phyloP scores from a whole-genome alignment of 64 coral and sea anemone species.

The Trachythela sp. region DNA sequence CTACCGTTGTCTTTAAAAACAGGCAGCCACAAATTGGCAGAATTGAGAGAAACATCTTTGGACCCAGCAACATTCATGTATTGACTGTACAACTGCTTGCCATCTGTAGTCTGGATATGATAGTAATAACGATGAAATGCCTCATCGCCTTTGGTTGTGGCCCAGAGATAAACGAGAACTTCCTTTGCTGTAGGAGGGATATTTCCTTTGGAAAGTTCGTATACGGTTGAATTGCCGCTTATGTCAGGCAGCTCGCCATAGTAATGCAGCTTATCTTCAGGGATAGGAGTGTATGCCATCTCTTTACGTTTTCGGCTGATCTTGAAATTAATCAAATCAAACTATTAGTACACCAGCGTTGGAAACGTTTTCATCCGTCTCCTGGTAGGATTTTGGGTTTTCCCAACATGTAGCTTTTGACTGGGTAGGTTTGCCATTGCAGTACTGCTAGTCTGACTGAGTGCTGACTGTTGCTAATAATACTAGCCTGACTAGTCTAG shows the following conservation, averaged over 20 bases:
- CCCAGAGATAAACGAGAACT: neutral
- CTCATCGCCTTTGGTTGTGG: neutral
- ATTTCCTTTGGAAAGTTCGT: neutral
- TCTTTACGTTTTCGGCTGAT: neutral
- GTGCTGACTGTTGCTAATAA: too few species aligned
- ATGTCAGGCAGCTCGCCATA: neutral
- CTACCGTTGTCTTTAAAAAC: neutral
- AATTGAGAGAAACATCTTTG: neutral
- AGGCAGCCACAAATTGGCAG: neutral
- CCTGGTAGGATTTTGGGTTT: too few species aligned
- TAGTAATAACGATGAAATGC: neutral
- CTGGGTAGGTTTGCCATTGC: too few species aligned
- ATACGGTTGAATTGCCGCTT: neutral
- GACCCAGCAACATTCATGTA: neutral
- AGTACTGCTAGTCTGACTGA: too few species aligned
- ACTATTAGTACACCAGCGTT: too few species aligned
- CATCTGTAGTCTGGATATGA: neutral
- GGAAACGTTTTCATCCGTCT: too few species aligned
- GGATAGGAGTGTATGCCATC: neutral
- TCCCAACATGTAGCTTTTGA: too few species aligned
- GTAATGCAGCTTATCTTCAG: too few species aligned
- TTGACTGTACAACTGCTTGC: neutral
- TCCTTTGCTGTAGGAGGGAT: neutral
- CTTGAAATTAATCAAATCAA: too few species aligned
- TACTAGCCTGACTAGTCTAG: too few species aligned